Conservation (phyloP, 53 echinoderm and acorn worm species). For the Echinarachnius parma region DNA sequence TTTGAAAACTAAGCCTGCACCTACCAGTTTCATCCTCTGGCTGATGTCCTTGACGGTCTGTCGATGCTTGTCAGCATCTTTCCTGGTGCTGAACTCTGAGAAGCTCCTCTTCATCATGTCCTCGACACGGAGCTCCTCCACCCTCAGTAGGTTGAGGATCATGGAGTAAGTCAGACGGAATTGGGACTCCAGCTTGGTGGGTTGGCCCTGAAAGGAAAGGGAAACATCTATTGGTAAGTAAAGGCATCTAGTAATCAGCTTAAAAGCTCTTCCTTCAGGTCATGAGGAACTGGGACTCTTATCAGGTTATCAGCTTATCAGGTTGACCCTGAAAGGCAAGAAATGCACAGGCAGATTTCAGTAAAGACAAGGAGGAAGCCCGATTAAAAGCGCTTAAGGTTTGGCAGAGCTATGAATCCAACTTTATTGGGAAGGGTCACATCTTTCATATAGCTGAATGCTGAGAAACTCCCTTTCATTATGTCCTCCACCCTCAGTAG, state of each 20-base stretch:
- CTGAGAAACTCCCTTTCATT: constrained; percentile 90
- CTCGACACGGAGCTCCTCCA: constrained; percentile 84
- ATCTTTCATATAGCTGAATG: too few species aligned
- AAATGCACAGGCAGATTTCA: too few species aligned
- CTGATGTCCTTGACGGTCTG: constrained; percentile 17
- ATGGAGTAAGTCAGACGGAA: constrained; percentile 98
- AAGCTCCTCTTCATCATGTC: constrained; percentile 97
- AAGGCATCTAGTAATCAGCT: too few species aligned
- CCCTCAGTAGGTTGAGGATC: constrained; percentile 93
- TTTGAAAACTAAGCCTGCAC: too few species aligned
- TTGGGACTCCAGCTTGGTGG: constrained; percentile 77
- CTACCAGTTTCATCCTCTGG: constrained; percentile 29
- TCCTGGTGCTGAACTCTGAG: constrained; percentile 72
- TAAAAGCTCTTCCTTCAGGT: too few species aligned
- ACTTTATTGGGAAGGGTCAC: constrained; percentile 71
- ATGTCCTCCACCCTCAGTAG: constrained; percentile 94
- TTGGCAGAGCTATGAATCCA: constrained; percentile 77
- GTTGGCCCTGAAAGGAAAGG: constrained; percentile 96
- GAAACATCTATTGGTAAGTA: too few species aligned
- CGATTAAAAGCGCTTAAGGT: too few species aligned
- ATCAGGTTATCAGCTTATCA: too few species aligned
- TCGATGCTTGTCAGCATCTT: constrained; percentile 50
- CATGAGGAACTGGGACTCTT: too few species aligned
- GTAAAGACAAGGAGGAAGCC: too few species aligned
- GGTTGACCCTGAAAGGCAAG: too few species aligned